Evolutionary conservation across 2,797 vertebrate species (phyloP).

Genomic region (Octomys mimax): DNA sequence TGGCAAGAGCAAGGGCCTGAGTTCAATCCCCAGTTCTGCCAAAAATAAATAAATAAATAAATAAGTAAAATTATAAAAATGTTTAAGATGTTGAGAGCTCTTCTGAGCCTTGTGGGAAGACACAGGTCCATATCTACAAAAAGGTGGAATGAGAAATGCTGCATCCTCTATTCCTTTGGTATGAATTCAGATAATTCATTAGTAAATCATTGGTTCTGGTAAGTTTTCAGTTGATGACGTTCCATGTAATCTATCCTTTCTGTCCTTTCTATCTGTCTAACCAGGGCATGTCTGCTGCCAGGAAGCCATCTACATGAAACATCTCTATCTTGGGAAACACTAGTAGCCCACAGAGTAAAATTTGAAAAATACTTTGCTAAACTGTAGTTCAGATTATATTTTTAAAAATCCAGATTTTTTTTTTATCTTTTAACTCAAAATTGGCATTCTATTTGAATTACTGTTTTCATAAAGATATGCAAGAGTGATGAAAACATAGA

Average conservation of each 20-base stretch:
- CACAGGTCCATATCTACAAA: not conserved
- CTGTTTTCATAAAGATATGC: not conserved
- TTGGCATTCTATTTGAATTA: constrained; percentile 29
- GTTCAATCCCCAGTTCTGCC: no score
- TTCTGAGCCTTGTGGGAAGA: not conserved
- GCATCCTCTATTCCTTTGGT: not conserved
- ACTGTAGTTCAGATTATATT: not conserved
- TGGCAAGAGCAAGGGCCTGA: no score
- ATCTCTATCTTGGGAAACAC: not conserved
- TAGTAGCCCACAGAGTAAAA: not conserved
- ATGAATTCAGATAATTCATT: not conserved
- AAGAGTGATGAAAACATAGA: not conserved
- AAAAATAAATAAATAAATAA: not conserved
- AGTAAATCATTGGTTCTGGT: not conserved
- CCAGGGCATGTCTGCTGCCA: not conserved
- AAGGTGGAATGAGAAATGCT: not conserved
- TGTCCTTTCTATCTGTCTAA: not conserved
- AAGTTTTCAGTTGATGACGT: not conserved
- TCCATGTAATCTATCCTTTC: constrained; percentile 1
- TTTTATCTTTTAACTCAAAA: not conserved
- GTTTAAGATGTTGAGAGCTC: not conserved
- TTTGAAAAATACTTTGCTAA: not conserved
- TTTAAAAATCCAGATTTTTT: not conserved
- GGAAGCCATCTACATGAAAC: constrained; percentile 22
- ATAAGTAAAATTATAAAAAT: not conserved